Base-by-base conservation (phyloP, 1,140 invertebrate genomes). In the Limonius californicus region DNA sequence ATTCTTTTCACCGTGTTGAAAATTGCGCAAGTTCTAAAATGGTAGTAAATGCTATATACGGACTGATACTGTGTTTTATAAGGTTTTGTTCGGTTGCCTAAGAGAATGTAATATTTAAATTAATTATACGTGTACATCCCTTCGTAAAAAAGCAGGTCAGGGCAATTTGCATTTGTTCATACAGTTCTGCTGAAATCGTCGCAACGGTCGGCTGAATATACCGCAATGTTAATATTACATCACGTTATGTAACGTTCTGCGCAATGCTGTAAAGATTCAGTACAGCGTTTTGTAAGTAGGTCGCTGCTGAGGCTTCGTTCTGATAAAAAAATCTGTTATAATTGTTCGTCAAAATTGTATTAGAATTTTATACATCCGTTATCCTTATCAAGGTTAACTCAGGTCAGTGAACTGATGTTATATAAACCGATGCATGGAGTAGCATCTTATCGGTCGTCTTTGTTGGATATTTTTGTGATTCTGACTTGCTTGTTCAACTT, bases 151-250 rank as follows among this genome's bases (percentile, higher is more conserved):
- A 39, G 35, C 23, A 14, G 35, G 35, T 39, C 35, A 39, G 35
- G n/a, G 35, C 35, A 39, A 39, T 39, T 39, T 9, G 35, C 35
- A 12, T 39, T 39, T 39, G 35, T 39, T 39, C 35, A 39, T 39
- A 39, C 11, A 14, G 35, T 39, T 39, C n/a, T 39, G 11, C 35
- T 39, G 35, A 39, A 39, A 39, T 39, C 35, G 35, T 14, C 8
- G 35, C n/a, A 39, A 39, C n/a, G 35, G 35, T 39, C 35, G 7
- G 35, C n/a, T 39, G 35, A 39, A 6, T 39, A 39, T 39, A 39
- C 35, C n/a, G 35, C 35, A 39, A 39, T 39, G 35, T 39, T 39
- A 39, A 39, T 39, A 39, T 39, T 39, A 39, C 35, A 39, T 39
- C 35, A 39, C 35, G 35, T 39, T 39, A 39, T 39, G 35, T 39